These are phyloP conservation scores for Anoura caudifer DNA, from an alignment of 2,113 vertebrate genomes.

Conservation along the genomic window DNA sequence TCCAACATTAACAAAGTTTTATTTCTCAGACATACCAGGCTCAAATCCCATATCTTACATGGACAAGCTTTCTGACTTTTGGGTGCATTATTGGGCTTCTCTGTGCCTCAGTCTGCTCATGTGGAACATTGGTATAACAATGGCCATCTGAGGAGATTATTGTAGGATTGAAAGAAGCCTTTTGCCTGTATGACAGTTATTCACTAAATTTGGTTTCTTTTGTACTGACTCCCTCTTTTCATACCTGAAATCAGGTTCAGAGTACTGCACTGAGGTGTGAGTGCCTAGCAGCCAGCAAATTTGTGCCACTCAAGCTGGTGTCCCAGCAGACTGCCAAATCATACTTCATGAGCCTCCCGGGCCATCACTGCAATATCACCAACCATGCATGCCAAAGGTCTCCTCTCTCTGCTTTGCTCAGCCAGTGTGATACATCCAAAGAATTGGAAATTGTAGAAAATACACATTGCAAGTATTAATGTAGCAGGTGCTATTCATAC, in stretches of 20 bases:
- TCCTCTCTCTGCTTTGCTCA: neutral
- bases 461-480: neutral
- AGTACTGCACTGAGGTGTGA: neutral
- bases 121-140: neutral
- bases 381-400: neutral
- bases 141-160: neutral
- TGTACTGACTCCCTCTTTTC: neutral
- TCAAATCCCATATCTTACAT: neutral
- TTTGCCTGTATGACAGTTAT: neutral
- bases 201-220: neutral
- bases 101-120: neutral
- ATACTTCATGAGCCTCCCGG: neutral
- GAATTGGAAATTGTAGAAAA: neutral
- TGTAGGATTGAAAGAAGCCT: neutral
- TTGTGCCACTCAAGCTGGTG: neutral
- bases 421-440: neutral
- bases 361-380: neutral
- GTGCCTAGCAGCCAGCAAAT: neutral
- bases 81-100: neutral
- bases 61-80: neutral
- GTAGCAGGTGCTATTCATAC: neutral
- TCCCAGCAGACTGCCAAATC: neutral
- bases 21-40: neutral
- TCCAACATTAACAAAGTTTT: neutral
- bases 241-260: neutral